Base-by-base conservation (phyloP, 2,797 vertebrate genomes). In the Clarias laeviceps region DNA sequence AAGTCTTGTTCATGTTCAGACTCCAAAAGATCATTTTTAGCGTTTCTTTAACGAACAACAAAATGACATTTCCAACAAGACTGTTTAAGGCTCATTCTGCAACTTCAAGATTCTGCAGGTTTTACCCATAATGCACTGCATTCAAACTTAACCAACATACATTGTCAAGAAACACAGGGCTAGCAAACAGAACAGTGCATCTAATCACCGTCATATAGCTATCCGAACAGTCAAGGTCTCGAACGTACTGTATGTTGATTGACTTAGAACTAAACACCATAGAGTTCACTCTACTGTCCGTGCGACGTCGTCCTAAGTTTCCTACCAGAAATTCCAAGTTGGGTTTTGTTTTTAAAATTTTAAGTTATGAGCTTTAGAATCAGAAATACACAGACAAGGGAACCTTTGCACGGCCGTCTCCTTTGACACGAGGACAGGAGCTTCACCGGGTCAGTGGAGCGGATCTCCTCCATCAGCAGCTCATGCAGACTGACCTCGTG, bases 401-500 rank as follows among this genome's bases (percentile, higher is more conserved):
- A 14, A 88, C 89, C 84, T 86, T 83, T 88, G 76, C 1, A 37
- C 34, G 62, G 29, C 0, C 24, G 27, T 34, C 72, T 81, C 9
- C n/a, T 87, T n/a, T 29, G 88, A 62, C 45, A 61, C 4, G 88
- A 88, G 1, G 87, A 68, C 74, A 90, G 88, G 3, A 91, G 87
- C 11, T 0, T 22, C 70, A 90, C 80, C 1, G 86, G 90, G 0
- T 64, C 87, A 1, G 86, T 80, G 2, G 9, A 90, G 74, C 92
- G 92, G 54, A 93, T 87, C 91, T 94, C 93, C 37, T 78, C 91
- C 93, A 91, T 91, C 29, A 94, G 88, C 24, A 89, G 88, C n/a
- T 94, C 90, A 1, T 93, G 92, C 40, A 91, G 85, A 84, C 90
- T 91, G 50, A 85, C 76, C 66, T 93, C 69, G 34, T 54, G 59